A percentile compares a stretch with the other conserved stretches of the same genome.
These are phyloP conservation scores for Valencia hispanica DNA, from an alignment of 2,797 vertebrate species.

Conservation along the genomic window DNA sequence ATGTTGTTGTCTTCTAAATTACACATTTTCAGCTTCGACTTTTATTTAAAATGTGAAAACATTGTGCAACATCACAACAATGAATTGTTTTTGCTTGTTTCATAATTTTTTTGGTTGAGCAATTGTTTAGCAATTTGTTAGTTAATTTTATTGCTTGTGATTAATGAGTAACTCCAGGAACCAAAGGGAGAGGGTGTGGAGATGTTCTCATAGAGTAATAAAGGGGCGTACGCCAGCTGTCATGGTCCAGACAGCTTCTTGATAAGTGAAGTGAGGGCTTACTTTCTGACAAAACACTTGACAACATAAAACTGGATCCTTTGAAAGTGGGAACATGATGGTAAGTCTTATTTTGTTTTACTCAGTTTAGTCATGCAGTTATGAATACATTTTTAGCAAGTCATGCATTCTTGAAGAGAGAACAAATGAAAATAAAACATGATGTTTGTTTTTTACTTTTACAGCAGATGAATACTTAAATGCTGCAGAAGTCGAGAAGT, in stretches of 20 bases:
- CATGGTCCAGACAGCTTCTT: slow-evolving; percentile 5
- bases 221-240: slow-evolving; percentile 31
- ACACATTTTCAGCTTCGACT: background rate
- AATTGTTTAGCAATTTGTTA: slow-evolving; percentile 32
- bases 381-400: background rate
- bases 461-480: slow-evolving; percentile 33
- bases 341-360: slow-evolving; percentile 43
- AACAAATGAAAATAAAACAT: background rate
- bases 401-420: background rate
- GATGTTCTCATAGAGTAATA: slow-evolving; percentile 47
- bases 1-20: background rate
- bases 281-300: background rate
- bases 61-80: background rate
- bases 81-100: background rate
- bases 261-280: background rate
- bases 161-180: slow-evolving; percentile 80
- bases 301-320: slow-evolving; percentile 5
- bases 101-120: slow-evolving; percentile 4
- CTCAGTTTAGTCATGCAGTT: background rate
- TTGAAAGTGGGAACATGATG: slow-evolving; percentile 20
- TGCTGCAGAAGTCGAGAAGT: background rate
- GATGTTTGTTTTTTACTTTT: slow-evolving; percentile 8
- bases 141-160: slow-evolving; percentile 69
- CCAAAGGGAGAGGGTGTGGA: slow-evolving; percentile 63
- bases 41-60: background rate